phyloP scores from a whole-genome alignment of 1,140 invertebrate genomes.

The Lasioglossum albipes region DNA sequence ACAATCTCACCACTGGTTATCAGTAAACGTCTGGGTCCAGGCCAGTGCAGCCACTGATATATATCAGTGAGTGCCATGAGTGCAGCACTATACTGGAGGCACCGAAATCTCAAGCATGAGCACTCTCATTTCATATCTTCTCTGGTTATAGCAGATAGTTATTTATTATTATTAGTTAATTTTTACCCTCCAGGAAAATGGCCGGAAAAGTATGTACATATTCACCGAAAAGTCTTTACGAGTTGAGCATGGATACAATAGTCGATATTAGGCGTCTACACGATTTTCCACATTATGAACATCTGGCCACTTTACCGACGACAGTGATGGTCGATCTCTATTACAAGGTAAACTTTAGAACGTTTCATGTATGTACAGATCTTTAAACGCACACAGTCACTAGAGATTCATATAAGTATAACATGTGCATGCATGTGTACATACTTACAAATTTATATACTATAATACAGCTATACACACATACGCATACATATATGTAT shows the following conservation, averaged over 20 bases:
- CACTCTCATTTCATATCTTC: too few relatives aligned
- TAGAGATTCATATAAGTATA: not conserved
- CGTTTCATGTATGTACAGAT: not conserved
- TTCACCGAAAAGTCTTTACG: constrained; percentile 81
- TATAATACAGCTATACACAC: too few relatives aligned
- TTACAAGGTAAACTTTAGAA: constrained; percentile 81
- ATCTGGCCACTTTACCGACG: constrained; percentile 79
- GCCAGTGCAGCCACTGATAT: too few relatives aligned
- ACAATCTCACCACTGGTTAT: too few relatives aligned
- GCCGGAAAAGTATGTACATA: constrained; percentile 79
- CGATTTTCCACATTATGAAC: constrained; percentile 64
- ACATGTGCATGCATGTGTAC: not conserved
- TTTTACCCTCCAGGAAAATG: constrained; percentile 78
- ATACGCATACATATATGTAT: not conserved
- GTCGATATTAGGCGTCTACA: constrained; percentile 74
- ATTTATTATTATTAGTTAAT: too few relatives aligned
- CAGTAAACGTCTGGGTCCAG: too few relatives aligned
- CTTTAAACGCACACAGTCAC: not conserved
- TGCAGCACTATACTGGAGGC: too few relatives aligned
- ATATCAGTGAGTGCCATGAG: too few relatives aligned
- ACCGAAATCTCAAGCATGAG: too few relatives aligned
- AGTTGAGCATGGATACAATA: constrained; percentile 80
- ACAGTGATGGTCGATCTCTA: constrained; percentile 85
- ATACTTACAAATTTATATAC: too few relatives aligned
- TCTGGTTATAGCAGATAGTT: too few relatives aligned